These are phyloP conservation scores for Sinopyrophorus schimmeli DNA, from an alignment of 2,888 invertebrate genomes.

Conservation along the genomic window DNA sequence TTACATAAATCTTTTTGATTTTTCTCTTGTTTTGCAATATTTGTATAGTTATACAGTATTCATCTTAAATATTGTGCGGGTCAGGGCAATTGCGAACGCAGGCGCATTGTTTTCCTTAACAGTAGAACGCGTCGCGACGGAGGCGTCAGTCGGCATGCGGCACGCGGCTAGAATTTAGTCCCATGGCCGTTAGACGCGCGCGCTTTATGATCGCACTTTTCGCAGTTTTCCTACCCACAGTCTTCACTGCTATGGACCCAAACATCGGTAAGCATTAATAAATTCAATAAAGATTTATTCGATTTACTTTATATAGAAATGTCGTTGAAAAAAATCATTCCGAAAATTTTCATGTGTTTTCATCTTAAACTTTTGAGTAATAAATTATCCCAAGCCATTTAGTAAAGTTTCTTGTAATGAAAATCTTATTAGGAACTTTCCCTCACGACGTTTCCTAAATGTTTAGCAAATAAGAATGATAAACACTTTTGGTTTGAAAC, in stretches of 20 bases:
- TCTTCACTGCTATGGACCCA: conserved; percentile 37
- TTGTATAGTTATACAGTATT: conserved; percentile 25
- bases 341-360: neutral
- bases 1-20: conserved; percentile 23
- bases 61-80: conserved; percentile 41
- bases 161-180: conserved; percentile 39
- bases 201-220: conserved; percentile 29
- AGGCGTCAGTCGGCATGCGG: conserved; percentile 46
- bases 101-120: conserved; percentile 34
- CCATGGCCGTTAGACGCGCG: conserved; percentile 36
- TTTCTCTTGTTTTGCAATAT: conserved; percentile 22
- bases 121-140: conserved; percentile 40
- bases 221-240: conserved; percentile 20
- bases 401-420: too few species aligned
- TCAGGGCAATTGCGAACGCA: conserved; percentile 39
- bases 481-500: too few species aligned
- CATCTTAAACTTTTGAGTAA: too few species aligned
- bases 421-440: too few species aligned
- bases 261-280: conserved; percentile 38
- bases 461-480: too few species aligned
- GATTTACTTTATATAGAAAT: too few species aligned
- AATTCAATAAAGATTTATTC: too few species aligned
- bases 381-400: too few species aligned
- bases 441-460: too few species aligned
- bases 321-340: neutral